Percentiles rank a stretch among this genome's conserved stretches.
Conservation (phyloP, 2,888 invertebrate species). For the Teinopalpus imperialis region DNA sequence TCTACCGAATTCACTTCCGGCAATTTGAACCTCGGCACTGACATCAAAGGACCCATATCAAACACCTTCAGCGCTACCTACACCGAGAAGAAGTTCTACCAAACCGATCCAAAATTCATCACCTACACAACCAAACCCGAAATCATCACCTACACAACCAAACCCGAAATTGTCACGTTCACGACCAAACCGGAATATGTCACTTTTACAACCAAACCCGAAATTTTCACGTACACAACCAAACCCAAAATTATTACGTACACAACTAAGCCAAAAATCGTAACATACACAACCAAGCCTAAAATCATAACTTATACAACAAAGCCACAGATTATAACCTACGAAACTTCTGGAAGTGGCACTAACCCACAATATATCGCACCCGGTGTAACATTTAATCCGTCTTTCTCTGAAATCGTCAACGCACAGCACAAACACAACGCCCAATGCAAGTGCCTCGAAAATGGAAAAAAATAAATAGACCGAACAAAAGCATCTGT, state of each 20-base stretch:
- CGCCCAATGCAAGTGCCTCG: slow-evolving; percentile 65
- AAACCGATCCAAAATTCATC: slow-evolving; percentile 46
- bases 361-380: slow-evolving; percentile 66
- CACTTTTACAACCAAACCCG: slow-evolving; percentile 37
- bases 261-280: slow-evolving; percentile 57
- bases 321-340: slow-evolving; percentile 56
- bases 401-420: slow-evolving; percentile 54
- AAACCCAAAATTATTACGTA: slow-evolving; percentile 59
- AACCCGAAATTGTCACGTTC: slow-evolving; percentile 38
- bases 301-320: slow-evolving; percentile 50
- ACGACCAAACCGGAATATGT: slow-evolving; percentile 41
- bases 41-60: slow-evolving; percentile 55
- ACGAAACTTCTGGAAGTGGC: slow-evolving; percentile 67
- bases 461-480: slow-evolving; percentile 52
- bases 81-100: slow-evolving; percentile 63
- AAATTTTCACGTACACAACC: slow-evolving; percentile 54
- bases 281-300: slow-evolving; percentile 59
- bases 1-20: slow-evolving; percentile 24
- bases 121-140: slow-evolving; percentile 40
- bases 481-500: slow-evolving; percentile 30
- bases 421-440: slow-evolving; percentile 55
- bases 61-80: slow-evolving; percentile 62
- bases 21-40: slow-evolving; percentile 41
- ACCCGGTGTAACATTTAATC: slow-evolving; percentile 57
- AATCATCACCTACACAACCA: slow-evolving; percentile 36